Evolutionary conservation across 2,888 invertebrate genomes (phyloP).

Genomic region (Heliconius erato): DNA sequence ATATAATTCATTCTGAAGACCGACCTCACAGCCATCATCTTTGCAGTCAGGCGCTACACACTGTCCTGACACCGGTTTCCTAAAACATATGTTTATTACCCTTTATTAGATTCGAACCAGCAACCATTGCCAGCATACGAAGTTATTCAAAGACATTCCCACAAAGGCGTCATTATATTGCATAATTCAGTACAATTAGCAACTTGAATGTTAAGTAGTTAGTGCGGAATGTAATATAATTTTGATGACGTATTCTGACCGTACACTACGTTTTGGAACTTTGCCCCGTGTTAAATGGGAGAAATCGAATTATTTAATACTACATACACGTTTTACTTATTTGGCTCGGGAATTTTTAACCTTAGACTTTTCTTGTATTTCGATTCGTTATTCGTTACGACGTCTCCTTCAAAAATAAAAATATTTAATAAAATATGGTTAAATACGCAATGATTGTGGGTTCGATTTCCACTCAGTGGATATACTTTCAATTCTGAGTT

Average conservation of each 20-base stretch:
- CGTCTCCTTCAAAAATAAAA: too few species aligned
- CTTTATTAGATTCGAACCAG: not conserved
- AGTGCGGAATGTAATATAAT: slow-evolving; percentile 44
- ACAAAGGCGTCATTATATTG: slow-evolving; percentile 31
- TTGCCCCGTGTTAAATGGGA: slow-evolving; percentile 34
- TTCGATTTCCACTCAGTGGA: not conserved
- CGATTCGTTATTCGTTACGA: not conserved
- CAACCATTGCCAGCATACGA: not conserved
- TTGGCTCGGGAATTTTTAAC: not conserved
- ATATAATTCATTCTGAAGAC: too few species aligned
- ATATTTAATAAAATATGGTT: not conserved
- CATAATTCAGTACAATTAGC: slow-evolving; percentile 54
- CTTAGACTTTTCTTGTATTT: not conserved
- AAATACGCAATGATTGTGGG: not conserved
- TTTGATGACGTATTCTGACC: slow-evolving; percentile 22
- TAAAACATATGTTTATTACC: not conserved
- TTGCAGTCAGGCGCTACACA: too few species aligned
- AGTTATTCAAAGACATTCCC: not conserved
- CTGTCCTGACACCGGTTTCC: too few species aligned
- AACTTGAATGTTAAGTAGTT: slow-evolving; percentile 49
- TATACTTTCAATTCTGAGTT: not conserved
- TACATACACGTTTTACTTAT: not conserved
- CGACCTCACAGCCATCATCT: too few species aligned
- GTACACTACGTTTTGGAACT: slow-evolving; percentile 35
- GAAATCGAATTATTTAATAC: slow-evolving; percentile 39